These are phyloP conservation scores for Pangasianodon gigas DNA, from an alignment of 2,113 vertebrate genomes.

Conservation along the genomic window DNA sequence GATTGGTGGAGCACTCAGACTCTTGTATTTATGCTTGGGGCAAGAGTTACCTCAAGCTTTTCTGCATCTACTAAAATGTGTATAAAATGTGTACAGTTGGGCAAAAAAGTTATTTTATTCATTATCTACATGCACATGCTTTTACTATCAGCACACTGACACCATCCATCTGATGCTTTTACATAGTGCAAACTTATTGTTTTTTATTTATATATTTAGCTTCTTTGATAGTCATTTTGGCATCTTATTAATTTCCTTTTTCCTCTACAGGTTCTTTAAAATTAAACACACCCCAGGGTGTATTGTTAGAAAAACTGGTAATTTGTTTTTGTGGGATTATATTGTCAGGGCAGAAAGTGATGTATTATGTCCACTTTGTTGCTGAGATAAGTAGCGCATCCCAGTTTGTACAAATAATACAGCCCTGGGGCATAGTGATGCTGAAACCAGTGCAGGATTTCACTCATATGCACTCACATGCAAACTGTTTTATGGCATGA, in stretches of 20 bases:
- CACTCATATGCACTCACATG: neutral
- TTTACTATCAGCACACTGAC: neutral
- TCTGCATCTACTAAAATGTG: neutral
- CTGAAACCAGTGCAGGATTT: neutral
- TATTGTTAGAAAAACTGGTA: neutral
- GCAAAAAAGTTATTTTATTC: conserved; percentile 6
- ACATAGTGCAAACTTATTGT: neutral
- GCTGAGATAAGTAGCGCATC: conserved; percentile 6
- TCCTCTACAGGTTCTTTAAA: neutral
- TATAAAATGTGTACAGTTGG: neutral
- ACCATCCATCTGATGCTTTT: neutral
- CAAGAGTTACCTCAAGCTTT: neutral
- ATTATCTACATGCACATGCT: neutral
- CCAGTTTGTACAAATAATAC: conserved; percentile 15
- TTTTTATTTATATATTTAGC: neutral
- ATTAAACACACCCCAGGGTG: neutral
- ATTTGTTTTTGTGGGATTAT: conserved; percentile 8
- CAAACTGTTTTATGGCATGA: neutral
- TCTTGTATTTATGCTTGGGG: neutral
- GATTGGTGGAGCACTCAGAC: neutral
- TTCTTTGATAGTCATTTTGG: neutral
- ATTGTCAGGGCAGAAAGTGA: neutral
- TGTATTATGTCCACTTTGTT: neutral
- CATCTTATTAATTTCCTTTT: neutral
- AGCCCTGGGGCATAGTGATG: neutral